phyloP scores from a whole-genome alignment of 2,888 invertebrate species.

The Cotesia congregata region DNA sequence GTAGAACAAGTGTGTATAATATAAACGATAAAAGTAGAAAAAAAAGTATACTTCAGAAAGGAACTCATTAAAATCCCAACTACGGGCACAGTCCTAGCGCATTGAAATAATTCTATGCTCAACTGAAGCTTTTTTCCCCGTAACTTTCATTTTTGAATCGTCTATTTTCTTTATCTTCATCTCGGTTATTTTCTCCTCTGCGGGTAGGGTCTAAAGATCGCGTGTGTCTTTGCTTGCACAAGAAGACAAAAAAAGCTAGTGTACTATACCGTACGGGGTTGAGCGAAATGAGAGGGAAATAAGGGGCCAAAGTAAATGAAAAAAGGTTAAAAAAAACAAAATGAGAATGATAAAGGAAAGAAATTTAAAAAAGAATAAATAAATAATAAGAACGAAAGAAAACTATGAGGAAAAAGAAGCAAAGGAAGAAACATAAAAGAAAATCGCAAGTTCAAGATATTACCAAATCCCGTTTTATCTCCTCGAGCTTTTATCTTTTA shows the following conservation, averaged over 20 bases:
- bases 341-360: neutral
- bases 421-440: neutral
- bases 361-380: conserved; percentile 8
- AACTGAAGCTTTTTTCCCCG: neutral
- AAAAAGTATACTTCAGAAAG: conserved; percentile 50
- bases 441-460: conserved; percentile 32
- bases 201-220: conserved; percentile 9
- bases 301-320: neutral
- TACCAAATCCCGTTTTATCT: conserved; percentile 32
- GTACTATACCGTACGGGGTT: neutral
- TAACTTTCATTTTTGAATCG: neutral
- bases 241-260: neutral
- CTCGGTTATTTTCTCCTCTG: neutral
- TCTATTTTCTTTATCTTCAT: neutral
- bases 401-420: neutral
- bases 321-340: conserved; percentile 6
- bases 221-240: neutral
- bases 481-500: conserved; percentile 18
- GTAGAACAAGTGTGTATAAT: conserved; percentile 21
- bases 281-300: neutral
- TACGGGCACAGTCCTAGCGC: conserved; percentile 50
- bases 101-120: conserved; percentile 61
- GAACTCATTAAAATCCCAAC: conserved; percentile 63
- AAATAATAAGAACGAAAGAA: neutral
- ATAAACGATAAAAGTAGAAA: conserved; percentile 24